Conservation (phyloP, 53 echinoderm and acorn worm genomes). For the Holothuria leucospilota region DNA sequence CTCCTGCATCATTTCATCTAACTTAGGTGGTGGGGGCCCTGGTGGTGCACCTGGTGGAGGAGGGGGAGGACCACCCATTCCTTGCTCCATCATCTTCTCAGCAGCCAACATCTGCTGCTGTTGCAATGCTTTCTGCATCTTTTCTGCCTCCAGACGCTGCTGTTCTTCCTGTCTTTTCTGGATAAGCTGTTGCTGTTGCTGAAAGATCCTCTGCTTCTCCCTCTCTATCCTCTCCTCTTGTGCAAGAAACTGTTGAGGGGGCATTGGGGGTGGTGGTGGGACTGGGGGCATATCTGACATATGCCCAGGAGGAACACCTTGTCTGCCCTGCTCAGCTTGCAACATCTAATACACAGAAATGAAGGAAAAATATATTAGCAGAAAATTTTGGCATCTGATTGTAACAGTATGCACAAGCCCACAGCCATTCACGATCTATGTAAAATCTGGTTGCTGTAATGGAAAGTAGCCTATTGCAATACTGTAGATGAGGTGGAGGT, state of each 20-base stretch:
- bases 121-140: slow-evolving; percentile 76
- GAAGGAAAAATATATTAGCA: neutral
- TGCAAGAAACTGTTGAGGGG: slow-evolving; percentile 44
- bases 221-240: slow-evolving; percentile 91
- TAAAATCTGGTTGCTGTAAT: too few relatives aligned
- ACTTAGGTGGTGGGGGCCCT: slow-evolving; percentile 20
- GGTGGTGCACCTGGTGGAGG: slow-evolving; percentile 18
- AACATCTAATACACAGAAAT: slow-evolving; percentile 30
- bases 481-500: too few relatives aligned
- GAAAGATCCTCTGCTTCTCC: slow-evolving; percentile 88
- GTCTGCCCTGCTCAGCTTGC: slow-evolving; percentile 24
- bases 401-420: too few relatives aligned
- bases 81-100: slow-evolving; percentile 52
- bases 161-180: slow-evolving; percentile 89
- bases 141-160: slow-evolving; percentile 82
- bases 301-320: neutral
- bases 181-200: slow-evolving; percentile 93
- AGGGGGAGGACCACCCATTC: slow-evolving; percentile 20
- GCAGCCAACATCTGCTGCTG: slow-evolving; percentile 86
- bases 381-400: too few relatives aligned
- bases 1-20: slow-evolving; percentile 85
- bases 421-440: too few relatives aligned
- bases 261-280: slow-evolving; percentile 50
- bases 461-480: too few relatives aligned
- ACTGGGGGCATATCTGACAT: slow-evolving; percentile 23